phyloP scores from a whole-genome alignment of 2,797 vertebrate genomes.

The Esox masquinongy region DNA sequence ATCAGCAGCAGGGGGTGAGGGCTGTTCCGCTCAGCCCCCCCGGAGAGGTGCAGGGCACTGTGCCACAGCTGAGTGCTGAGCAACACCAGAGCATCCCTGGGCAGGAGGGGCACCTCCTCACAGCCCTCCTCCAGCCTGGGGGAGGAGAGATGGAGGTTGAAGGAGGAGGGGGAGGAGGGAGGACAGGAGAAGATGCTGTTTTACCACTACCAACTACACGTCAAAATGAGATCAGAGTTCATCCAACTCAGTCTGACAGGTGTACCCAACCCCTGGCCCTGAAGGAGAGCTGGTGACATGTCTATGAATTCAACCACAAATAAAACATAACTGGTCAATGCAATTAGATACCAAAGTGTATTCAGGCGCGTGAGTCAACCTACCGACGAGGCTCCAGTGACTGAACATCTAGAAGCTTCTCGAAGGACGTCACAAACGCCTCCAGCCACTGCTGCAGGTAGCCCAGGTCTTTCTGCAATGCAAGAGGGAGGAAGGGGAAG shows the following conservation, averaged over 20 bases:
- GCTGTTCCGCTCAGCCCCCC: conserved; percentile 23
- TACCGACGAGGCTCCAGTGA: conserved; percentile 89
- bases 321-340: no score
- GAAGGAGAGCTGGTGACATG: no score
- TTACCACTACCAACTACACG: conserved; percentile 20
- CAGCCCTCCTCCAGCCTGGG: conserved; percentile 83
- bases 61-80: conserved; percentile 82
- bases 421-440: conserved; percentile 86
- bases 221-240: conserved; percentile 34
- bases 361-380: conserved; percentile 38
- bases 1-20: conserved; percentile 86
- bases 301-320: no score
- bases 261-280: neutral
- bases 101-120: conserved; percentile 85
- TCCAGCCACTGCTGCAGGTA: conserved; percentile 95
- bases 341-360: no score
- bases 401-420: conserved; percentile 85
- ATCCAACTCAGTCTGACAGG: conserved; percentile 23
- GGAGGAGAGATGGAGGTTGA: neutral
- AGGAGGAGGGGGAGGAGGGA: conserved; percentile 19
- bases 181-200: neutral
- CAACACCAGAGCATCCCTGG: conserved; percentile 81
- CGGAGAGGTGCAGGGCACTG: conserved; percentile 72
- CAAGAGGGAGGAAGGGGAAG: conserved; percentile 17
- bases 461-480: conserved; percentile 85